Evolutionary conservation across 2,888 invertebrate genomes (phyloP).

Genomic region (Pollenia angustigena): DNA sequence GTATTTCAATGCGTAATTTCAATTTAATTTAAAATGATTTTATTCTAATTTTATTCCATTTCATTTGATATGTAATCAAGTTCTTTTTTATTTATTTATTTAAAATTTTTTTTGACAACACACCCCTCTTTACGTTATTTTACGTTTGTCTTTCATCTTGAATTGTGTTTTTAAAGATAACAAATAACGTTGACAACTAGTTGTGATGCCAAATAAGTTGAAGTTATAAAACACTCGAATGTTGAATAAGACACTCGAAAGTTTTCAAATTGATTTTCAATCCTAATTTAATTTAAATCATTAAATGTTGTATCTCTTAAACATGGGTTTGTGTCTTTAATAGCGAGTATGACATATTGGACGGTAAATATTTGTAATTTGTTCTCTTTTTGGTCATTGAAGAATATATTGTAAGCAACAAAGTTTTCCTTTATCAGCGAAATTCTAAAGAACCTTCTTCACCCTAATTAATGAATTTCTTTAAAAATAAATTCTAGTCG

Average conservation of each 20-base stretch:
- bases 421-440: too few species aligned
- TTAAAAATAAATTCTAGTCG: too few species aligned
- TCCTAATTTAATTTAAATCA: too few species aligned
- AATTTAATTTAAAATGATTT: conserved; percentile 11
- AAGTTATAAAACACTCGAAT: neutral
- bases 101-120: neutral
- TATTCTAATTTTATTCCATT: conserved; percentile 14
- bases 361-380: too few species aligned
- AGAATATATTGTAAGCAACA: too few species aligned
- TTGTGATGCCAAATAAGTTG: conserved; percentile 16
- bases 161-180: neutral
- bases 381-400: too few species aligned
- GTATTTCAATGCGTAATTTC: conserved; percentile 10
- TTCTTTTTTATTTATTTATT: neutral
- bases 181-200: neutral
- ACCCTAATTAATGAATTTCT: too few species aligned
- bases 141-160: conserved; percentile 18
- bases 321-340: too few species aligned
- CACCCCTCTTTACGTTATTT: conserved; percentile 10
- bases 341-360: too few species aligned
- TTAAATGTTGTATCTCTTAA: too few species aligned
- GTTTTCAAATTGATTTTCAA: too few species aligned
- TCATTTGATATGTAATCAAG: neutral
- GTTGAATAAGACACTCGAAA: neutral
- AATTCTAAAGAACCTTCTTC: too few species aligned